Conservation (phyloP, 2,113 vertebrate species). For the Megaceryle maxima region DNA sequence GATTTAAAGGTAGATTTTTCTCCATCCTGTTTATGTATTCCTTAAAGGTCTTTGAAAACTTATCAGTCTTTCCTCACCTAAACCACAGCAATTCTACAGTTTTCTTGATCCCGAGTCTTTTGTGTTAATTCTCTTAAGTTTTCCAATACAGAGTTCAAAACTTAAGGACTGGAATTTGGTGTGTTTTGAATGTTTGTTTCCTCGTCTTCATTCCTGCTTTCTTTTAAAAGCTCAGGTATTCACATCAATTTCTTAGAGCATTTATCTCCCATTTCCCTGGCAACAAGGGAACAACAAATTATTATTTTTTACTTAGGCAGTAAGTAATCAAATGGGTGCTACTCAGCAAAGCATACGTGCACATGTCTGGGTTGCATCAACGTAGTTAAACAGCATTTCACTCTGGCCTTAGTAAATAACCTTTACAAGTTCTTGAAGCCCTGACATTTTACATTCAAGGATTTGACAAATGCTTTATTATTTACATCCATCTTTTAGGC, state of each 20-base stretch:
- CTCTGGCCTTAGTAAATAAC: constrained; percentile 48
- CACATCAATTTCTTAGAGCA: background rate
- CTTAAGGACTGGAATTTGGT: background rate
- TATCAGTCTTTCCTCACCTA: background rate
- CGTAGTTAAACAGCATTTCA: background rate
- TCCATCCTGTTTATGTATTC: background rate
- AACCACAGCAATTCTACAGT: background rate
- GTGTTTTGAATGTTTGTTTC: background rate
- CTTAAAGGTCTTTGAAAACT: background rate
- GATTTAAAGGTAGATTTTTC: background rate
- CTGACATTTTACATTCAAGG: background rate
- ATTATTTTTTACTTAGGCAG: background rate
- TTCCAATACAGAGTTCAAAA: background rate
- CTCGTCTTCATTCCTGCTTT: background rate
- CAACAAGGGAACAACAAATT: constrained; percentile 37
- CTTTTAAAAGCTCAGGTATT: constrained; percentile 14
- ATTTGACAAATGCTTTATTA: constrained; percentile 46
- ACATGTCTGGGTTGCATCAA: background rate
- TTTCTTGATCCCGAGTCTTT: background rate
- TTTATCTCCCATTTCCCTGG: constrained; percentile 28
- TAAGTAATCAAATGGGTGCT: background rate
- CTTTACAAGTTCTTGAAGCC: constrained; percentile 7
- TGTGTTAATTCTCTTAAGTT: background rate
- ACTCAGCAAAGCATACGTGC: background rate
- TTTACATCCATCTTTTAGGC: constrained; percentile 37